These are phyloP conservation scores for Chouioia cunea DNA, from an alignment of 2,888 invertebrate genomes.

Conservation along the genomic window DNA sequence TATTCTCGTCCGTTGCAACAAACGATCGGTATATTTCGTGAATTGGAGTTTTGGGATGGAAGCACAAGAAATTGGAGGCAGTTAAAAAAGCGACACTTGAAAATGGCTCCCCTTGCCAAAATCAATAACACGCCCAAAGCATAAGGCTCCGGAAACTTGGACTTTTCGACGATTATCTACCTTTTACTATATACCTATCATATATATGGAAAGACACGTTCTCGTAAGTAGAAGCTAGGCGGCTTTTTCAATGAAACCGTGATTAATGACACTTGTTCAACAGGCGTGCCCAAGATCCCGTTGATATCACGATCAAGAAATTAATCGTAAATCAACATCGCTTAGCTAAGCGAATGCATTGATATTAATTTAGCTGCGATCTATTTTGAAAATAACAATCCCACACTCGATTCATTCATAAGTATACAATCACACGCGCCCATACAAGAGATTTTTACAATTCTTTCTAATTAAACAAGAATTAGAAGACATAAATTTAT, in stretches of 20 bases:
- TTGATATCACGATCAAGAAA: conserved; percentile 22
- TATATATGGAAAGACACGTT: not conserved
- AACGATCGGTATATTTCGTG: too few species aligned
- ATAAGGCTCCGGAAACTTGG: not conserved
- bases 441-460: too few species aligned
- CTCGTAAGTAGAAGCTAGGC: not conserved
- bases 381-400: too few species aligned
- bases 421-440: too few species aligned
- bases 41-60: too few species aligned
- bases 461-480: too few species aligned
- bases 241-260: conserved; percentile 47
- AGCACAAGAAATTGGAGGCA: not conserved
- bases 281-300: conserved; percentile 2
- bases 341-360: too few species aligned
- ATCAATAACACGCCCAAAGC: conserved; percentile 49
- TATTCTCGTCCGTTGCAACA: too few species aligned
- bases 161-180: not conserved
- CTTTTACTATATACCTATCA: not conserved
- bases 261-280: conserved; percentile 44
- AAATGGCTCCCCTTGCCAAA: conserved; percentile 49
- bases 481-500: too few species aligned
- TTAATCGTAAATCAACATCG: not conserved
- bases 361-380: too few species aligned
- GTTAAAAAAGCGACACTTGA: conserved; percentile 46
- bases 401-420: too few species aligned